phyloP scores from a whole-genome alignment of 2,113 vertebrate species.

The Himantopus leucocephalus region DNA sequence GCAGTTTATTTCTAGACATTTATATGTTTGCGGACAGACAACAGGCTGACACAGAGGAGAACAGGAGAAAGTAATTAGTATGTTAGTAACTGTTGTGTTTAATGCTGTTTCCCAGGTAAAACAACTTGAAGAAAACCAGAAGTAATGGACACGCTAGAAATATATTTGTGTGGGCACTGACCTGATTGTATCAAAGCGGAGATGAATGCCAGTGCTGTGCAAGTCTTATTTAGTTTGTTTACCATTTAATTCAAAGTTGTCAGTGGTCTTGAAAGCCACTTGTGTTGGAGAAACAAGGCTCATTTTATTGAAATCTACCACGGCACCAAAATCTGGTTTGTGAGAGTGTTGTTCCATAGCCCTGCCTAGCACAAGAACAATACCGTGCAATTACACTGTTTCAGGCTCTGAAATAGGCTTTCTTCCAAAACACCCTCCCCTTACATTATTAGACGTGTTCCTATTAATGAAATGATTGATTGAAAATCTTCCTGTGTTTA shows the following conservation, averaged over 20 bases:
- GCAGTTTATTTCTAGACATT: not conserved
- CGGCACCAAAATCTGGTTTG: constrained; percentile 16
- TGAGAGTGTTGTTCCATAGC: not conserved
- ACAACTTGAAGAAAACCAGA: not conserved
- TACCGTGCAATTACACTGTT: constrained; percentile 18
- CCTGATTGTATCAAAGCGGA: not conserved
- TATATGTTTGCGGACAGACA: not conserved
- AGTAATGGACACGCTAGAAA: not conserved
- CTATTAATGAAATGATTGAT: constrained; percentile 58
- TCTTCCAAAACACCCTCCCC: constrained; percentile 47
- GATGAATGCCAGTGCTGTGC: not conserved
- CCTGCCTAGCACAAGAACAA: constrained; percentile 22
- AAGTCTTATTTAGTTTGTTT: constrained; percentile 37
- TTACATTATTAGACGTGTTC: constrained; percentile 44
- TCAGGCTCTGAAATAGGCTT: constrained; percentile 35
- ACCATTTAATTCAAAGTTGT: constrained; percentile 44
- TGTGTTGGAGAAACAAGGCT: constrained; percentile 49
- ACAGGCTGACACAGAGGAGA: not conserved
- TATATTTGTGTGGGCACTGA: not conserved
- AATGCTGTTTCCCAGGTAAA: not conserved
- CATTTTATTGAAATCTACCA: not conserved
- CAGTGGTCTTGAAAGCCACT: constrained; percentile 34
- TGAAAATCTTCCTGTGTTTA: constrained; percentile 59
- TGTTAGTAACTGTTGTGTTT: not conserved
- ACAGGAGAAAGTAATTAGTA: not conserved